Conservation (phyloP, 2,113 vertebrate species). For the Peromyscus polionotus region DNA sequence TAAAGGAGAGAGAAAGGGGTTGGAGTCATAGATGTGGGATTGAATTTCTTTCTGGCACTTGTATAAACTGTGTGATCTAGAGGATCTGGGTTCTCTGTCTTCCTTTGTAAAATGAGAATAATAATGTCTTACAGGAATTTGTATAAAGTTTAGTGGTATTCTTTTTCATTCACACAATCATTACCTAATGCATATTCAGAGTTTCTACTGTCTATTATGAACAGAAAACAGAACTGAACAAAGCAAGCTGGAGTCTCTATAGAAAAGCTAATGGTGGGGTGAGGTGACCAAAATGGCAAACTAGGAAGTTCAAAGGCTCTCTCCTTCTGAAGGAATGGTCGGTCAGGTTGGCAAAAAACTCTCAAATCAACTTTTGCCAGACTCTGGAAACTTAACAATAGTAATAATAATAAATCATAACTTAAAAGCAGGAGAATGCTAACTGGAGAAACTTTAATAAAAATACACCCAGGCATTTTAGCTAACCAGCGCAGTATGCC, state of each 20-base stretch:
- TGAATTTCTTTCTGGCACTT: neutral
- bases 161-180: neutral
- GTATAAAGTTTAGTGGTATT: neutral
- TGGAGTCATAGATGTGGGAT: neutral
- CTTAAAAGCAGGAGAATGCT: neutral
- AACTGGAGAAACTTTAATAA: neutral
- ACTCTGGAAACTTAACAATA: neutral
- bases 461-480: neutral
- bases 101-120: constrained; percentile 23
- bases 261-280: neutral
- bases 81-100: neutral
- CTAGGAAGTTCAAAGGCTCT: neutral
- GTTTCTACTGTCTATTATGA: neutral
- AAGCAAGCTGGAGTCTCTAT: neutral
- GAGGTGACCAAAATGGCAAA: neutral
- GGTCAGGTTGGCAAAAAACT: neutral
- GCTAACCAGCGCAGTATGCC: neutral
- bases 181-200: neutral
- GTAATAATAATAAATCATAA: neutral
- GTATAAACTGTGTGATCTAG: neutral
- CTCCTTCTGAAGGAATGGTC: neutral
- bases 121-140: neutral
- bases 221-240: neutral
- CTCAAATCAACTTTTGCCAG: neutral
- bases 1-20: neutral